Evolutionary conservation across 1,140 invertebrate genomes (phyloP).

Genomic region (Dreissena polymorpha): DNA sequence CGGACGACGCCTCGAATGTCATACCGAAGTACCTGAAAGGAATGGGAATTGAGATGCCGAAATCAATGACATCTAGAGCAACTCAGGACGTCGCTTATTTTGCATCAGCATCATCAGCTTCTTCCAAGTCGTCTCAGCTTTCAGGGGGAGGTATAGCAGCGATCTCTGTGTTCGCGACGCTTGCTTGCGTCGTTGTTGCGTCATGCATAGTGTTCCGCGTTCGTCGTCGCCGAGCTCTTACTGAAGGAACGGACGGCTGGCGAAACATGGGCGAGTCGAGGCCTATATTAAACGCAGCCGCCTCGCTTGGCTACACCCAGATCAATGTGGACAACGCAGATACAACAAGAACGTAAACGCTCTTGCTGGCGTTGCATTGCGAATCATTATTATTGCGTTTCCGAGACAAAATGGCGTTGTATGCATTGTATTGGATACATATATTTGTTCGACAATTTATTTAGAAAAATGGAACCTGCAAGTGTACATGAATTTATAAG

Average conservation of each 20-base stretch:
- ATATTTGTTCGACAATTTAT: too few species aligned
- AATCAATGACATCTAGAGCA: neutral
- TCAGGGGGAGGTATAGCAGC: constrained; percentile 18
- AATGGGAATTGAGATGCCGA: neutral
- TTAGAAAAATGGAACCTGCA: too few species aligned
- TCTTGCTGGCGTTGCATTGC: too few species aligned
- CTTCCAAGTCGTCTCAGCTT: neutral
- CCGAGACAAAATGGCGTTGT: too few species aligned
- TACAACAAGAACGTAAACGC: too few species aligned
- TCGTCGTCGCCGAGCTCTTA: neutral
- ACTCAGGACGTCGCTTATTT: too few species aligned
- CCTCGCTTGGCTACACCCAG: neutral
- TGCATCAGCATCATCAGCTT: neutral
- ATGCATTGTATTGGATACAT: too few species aligned
- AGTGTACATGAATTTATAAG: too few species aligned
- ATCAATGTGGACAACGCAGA: neutral
- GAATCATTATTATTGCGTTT: too few species aligned
- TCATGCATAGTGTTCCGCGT: neutral
- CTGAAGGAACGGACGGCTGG: constrained; percentile 20
- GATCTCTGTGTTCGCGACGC: constrained; percentile 6
- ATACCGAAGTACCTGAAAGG: constrained; percentile 11
- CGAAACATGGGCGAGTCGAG: neutral
- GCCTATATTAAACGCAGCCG: neutral
- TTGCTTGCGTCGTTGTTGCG: constrained; percentile 11
- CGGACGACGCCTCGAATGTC: neutral